Base-by-base conservation (phyloP, 2,113 vertebrate genomes). In the Spheniscus mendiculus region DNA sequence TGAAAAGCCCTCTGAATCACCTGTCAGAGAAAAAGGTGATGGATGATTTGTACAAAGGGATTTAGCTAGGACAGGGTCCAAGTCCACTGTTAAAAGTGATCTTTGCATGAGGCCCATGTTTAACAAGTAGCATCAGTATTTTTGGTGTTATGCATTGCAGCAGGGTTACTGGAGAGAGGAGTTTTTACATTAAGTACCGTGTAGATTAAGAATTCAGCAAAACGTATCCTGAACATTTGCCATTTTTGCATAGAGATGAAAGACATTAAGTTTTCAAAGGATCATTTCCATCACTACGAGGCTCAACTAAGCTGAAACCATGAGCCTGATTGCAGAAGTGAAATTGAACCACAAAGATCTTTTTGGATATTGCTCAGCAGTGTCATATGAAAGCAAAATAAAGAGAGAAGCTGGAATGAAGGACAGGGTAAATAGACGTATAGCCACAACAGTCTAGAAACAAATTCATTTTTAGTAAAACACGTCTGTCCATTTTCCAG, bases 251-350 rank as follows among this genome's bases (percentile, higher is more conserved):
- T 4, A 55, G 55, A 66, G 63, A 86, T 30, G 67, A 83, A 56
- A 73, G 58, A 25, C 53, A 89, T 94, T 34, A 42, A 83, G 83
- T 85, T 95, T 95, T 93, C 67, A 95, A 47, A 86, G 55, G 74
- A 53, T 73, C 44, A 44, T 96, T 94, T 93, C 83, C 67, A 73
- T 38, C 45, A 29, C 25, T 45, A 32, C 25, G 32, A 70, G 45
- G 62, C 58, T 80, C n/a, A 65, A 58, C 40, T 61, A 5, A 70
- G 58, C 78, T 73, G 55, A 80, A 83, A 13, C 55, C 45, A 10
- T 0, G 7, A 91, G 82, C 5, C 20, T 42, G 50, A 50, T 34
- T 3, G 3, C 55, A 70, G 65, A 77, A 73, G 11, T 34, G 71
- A 90, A 29, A 58, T n/a, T 42, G 49, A 86, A 69, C 49, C 38